Base-by-base conservation (phyloP, 1,140 invertebrate species). In the Euwallacea fornicatus region DNA sequence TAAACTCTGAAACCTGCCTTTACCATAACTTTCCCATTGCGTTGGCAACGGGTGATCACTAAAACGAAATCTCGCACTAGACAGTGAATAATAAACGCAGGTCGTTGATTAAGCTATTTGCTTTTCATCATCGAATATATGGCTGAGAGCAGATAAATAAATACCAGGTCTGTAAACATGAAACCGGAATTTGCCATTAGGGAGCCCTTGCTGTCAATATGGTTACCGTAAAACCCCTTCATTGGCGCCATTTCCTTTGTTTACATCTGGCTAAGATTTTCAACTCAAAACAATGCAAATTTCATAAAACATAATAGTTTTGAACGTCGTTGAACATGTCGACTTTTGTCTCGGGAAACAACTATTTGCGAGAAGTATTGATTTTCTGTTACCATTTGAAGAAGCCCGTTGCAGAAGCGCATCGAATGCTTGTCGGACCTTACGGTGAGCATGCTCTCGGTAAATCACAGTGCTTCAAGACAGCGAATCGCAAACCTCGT, bases 401-500 rank as follows among this genome's bases (percentile, higher is more conserved):
- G 21, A 58, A 58, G 7, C 0, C 55, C 6, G 55, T 3, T 16
- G 55, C 55, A 2, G 55, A 58, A 58, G 2, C 55, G 55, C 55
- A 58, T 58, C n/a, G 55, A 58, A 58, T 58, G 55, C 55, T 58
- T 58, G 55, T 58, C n/a, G 55, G 16, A 33, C 2, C 55, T 50
- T 69, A 66, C 50, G 61, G 67, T 64, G 42, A 66, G 8, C 16
- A 63, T 69, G 67, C 67, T 63, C 44, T 50, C 2, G 6, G 13
- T 58, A 15, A 72, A 60, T 43, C 7, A 59, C 7, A n/a, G 10
- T 72, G 55, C 47, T 13, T 10, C 33, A 75, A 66, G 69, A 70
- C 63, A 55, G 42, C 55, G 72, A 74, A 54, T 73, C 75, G 60
- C 73, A 77, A 53, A 71, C 71, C 11, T 68, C 59, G 43, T 60